phyloP scores from a whole-genome alignment of 2,888 invertebrate genomes.

The Hetaerina titia region DNA sequence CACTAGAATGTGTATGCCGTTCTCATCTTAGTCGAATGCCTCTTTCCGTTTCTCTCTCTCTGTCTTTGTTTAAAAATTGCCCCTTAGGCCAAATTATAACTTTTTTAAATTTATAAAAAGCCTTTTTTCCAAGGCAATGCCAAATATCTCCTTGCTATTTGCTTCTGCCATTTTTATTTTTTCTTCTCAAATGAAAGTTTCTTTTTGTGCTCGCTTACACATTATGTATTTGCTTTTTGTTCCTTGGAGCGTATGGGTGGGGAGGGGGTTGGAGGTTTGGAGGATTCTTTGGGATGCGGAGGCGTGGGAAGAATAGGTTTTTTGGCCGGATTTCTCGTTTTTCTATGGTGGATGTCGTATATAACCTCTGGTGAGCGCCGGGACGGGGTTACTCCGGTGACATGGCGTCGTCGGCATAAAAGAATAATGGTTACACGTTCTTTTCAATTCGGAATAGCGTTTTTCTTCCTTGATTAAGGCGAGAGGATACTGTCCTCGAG shows the following conservation, averaged over 20 bases:
- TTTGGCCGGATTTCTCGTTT: neutral
- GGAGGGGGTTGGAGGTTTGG: neutral
- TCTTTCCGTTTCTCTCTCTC: neutral
- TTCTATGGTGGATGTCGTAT: neutral
- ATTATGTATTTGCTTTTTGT: neutral
- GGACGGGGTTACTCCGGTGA: neutral
- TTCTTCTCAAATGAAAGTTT: neutral
- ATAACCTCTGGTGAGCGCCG: neutral
- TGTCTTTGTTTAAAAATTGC: neutral
- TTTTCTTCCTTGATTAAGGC: slow-evolving; percentile 27
- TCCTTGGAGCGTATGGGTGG: neutral
- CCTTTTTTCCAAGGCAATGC: neutral
- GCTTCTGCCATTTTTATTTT: neutral
- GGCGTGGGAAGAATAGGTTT: neutral
- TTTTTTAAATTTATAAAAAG: neutral
- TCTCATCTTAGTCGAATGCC: neutral
- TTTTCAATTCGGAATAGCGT: neutral
- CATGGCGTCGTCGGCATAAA: neutral
- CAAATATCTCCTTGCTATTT: neutral
- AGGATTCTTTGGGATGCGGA: neutral
- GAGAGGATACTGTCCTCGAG: neutral
- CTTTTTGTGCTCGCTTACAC: neutral
- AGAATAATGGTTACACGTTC: slow-evolving; percentile 3
- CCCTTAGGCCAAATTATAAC: neutral
- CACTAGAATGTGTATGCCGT: neutral